Evolutionary conservation across 2,113 vertebrate species (phyloP), one percentile per base, ranked within the genome.

Genomic region (Heptranchias perlo): DNA sequence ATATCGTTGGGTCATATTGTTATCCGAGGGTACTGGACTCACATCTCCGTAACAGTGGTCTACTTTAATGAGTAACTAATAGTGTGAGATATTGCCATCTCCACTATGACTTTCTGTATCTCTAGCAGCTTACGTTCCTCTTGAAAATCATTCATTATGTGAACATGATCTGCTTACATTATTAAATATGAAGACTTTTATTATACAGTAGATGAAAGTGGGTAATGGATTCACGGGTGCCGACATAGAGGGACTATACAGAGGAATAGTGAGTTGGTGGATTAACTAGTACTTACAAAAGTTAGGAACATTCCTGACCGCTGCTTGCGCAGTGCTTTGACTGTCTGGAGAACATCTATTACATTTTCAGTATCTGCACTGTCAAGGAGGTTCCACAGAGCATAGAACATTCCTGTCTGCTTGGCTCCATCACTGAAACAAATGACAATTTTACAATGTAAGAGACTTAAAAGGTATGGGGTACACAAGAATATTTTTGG

Each of bases 261-360:
- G 31, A 13, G 13, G 1, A 91, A 16, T 14, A 35, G 21, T 93
- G 25, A 69, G 62, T 69, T 49, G 13, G 44, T 67, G 28, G 44
- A 35, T 23, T 49, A 8, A 64, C 35, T 4, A 35, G 58, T 96
- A 98, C 98, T 98, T 97, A 99, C 99, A 96, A 98, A 97, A 1
- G 96, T 98, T 96, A 97, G 14, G 31, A 99, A 44, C 97, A 99
- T 97, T 96, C 97, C 98, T 52, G 98, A 97, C 78, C 99, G 97
- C 61, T 98, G 97, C 96, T 98, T 99, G 84, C 98, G 99, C 64
- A 99, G 97, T 86, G 97, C 97, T 97, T 99, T 99, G 62, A 97
- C 98, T 69, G 98, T 98, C 96, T 99, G 99, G 97, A 99, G 99
- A 96, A 99, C 97, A 96, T 99, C 99, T 64, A 99, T 96, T 96